phyloP scores from a whole-genome alignment of 2,113 vertebrate genomes.

The Miniopterus natalensis region DNA sequence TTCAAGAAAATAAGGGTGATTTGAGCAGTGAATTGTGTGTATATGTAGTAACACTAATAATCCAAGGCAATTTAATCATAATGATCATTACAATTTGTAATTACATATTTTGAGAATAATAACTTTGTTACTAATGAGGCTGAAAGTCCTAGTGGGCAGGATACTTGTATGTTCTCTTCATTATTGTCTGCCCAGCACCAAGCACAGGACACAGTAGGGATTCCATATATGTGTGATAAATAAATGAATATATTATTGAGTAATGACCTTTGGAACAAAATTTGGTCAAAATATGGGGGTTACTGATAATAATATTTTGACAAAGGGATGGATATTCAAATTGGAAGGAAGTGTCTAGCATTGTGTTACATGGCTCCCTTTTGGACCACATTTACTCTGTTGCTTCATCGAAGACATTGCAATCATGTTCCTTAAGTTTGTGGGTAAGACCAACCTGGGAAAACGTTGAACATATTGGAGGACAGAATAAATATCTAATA shows the following conservation, averaged over 20 bases:
- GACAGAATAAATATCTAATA: not conserved
- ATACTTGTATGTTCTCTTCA: not conserved
- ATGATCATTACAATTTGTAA: not conserved
- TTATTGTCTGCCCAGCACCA: not conserved
- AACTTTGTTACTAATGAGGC: not conserved
- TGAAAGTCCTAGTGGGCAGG: not conserved
- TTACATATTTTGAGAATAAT: not conserved
- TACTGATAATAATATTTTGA: not conserved
- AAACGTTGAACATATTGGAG: not conserved
- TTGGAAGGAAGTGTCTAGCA: not conserved
- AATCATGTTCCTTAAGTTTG: not conserved
- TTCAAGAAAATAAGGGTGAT: not conserved
- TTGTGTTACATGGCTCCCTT: not conserved
- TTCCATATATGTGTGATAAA: not conserved
- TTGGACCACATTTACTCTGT: not conserved
- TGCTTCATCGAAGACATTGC: not conserved
- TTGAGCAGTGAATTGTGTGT: not conserved
- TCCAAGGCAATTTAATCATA: not conserved
- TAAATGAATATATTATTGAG: not conserved
- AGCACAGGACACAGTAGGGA: not conserved
- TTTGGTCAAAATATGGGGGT: not conserved
- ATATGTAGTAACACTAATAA: not conserved
- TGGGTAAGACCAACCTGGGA: not conserved
- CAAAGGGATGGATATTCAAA: not conserved
- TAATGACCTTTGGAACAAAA: not conserved